Evolutionary conservation across 1,140 invertebrate species (phyloP), one percentile per base, ranked within the genome.

Genomic region (Mylabris phalerata): DNA sequence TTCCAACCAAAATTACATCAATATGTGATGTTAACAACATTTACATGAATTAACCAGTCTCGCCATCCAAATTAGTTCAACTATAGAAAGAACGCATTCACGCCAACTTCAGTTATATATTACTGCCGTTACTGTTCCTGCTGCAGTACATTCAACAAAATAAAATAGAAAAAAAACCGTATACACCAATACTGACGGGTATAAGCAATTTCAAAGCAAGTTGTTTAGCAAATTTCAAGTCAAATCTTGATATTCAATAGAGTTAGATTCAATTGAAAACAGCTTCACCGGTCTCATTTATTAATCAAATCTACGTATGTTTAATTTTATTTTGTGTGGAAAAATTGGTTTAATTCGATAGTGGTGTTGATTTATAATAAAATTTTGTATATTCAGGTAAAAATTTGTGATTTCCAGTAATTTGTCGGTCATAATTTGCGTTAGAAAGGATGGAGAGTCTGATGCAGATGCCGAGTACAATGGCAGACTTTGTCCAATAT

Each of bases 381-480:
- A 25, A 26, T 43, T 43, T 25, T 52, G 51, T 38, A 45, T 54
- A 32, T 45, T 50, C 58, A 60, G 58, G 58, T 60, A 46, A 54
- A 60, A 60, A 60, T 60, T 46, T 48, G 55, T 42, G 50, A 50
- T 43, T 40, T 57, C 46, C 55, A 46, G 60, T 32, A 43, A 49
- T 46, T 49, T 45, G 38, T 41, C 48, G 57, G 57, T 50, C 57
- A 62, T 62, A 62, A 62, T 50, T 62, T 40, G 61, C 26, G 13
- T 47, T 46, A n/a, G 52, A 13, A 60, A 59, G 54, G 52, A 51
- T 51, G 52, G 46, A 63, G 61, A 11, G 41, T 63, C 61, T 49
- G 25, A 26, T 50, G 47, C 61, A 66, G 64, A 52, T 61, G 64
- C 55, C 50, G 58, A 62, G 47, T 60, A 62, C 64, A 66, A 61